Percentiles rank a stretch among this genome's conserved stretches.
phyloP scores from a whole-genome alignment of 2,797 vertebrate genomes.

The Microctenopoma steveboyesi region DNA sequence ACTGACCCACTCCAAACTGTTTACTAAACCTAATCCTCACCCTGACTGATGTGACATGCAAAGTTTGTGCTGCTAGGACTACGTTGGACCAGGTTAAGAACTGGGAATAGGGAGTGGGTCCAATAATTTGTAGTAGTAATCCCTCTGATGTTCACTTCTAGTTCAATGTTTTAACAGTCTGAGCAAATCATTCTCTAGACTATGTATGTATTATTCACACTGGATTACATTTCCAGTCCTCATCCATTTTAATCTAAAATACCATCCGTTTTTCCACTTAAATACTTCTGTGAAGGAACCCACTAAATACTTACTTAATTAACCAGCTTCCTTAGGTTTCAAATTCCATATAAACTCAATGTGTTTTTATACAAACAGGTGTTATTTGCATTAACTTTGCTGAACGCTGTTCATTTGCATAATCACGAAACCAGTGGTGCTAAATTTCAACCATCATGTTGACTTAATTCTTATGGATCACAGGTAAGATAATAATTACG shows the following conservation, averaged over 20 bases:
- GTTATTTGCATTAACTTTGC: constrained; percentile 34
- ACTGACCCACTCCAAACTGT: constrained; percentile 69
- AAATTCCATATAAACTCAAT: constrained; percentile 53
- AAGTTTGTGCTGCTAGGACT: constrained; percentile 63
- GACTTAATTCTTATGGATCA: constrained; percentile 59
- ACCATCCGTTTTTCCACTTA: constrained; percentile 58
- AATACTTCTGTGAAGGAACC: too few species aligned
- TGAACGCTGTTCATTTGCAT: constrained; percentile 53
- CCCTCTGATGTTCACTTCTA: constrained; percentile 23
- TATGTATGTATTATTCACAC: constrained; percentile 63
- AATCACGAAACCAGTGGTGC: constrained; percentile 44
- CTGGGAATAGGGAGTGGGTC: constrained; percentile 38
- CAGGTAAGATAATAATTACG: constrained; percentile 57
- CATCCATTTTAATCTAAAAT: constrained; percentile 68
- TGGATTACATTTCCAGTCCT: constrained; percentile 56
- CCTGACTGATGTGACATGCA: constrained; percentile 56
- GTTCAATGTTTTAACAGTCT: constrained; percentile 27
- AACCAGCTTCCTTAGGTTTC: constrained; percentile 52
- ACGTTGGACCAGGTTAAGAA: constrained; percentile 29
- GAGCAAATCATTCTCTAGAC: constrained; percentile 29
- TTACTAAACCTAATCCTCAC: constrained; percentile 77
- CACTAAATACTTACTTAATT: background rate
- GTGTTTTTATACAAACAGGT: constrained; percentile 63
- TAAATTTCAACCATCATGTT: constrained; percentile 31
- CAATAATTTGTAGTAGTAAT: constrained; percentile 41